Base-by-base conservation (phyloP, 2,888 invertebrate genomes). In the Cosmia trapezina region DNA sequence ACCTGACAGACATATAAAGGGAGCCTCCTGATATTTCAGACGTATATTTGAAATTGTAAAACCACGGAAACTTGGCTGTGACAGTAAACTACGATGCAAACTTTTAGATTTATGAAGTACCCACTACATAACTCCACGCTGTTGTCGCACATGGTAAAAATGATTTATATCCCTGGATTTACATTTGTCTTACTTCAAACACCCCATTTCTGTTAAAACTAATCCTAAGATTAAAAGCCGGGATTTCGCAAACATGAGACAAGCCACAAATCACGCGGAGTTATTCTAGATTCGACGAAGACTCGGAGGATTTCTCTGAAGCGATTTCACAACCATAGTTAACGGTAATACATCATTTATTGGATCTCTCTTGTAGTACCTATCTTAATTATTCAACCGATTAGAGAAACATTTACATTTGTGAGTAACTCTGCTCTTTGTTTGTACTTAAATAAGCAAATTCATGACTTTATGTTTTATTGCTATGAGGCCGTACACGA, bases 61-160 rank as follows among this genome's bases (percentile, higher is more conserved):
- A 89, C 90, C 83, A 80, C 89, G 85, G 85, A 84, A 89, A 91
- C 90, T 91, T 89, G 86, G 87, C 88, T 87, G 82, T 88, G 91
- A 90, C 90, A 87, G 90, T 89, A 89, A 91, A 92, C 89, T 91
- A 91, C 87, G 91, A 89, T 88, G 89, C 87, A 87, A 92, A 93
- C 91, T 92, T 92, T 91, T 85, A 91, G 92, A 93, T 93, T 93
- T 93, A 93, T 93, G 92, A 89, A 92, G 88, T 91, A 88, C 83
- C 85, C 80, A 82, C 85, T 81, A 78, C 81, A 83, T 83, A 85
- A 83, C 85, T 87, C 87, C 85, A 84, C 84, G 81, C 41, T 80
- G 87, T 86, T 85, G 78, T 87, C 84, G 88, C 89, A 89, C 88
- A 89, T 90, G 90, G 88, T 81, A 86, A 89, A 86, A 79, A 89